Base-by-base conservation (phyloP, 1,140 invertebrate genomes). In the Mycetomoellerius zeteki region DNA sequence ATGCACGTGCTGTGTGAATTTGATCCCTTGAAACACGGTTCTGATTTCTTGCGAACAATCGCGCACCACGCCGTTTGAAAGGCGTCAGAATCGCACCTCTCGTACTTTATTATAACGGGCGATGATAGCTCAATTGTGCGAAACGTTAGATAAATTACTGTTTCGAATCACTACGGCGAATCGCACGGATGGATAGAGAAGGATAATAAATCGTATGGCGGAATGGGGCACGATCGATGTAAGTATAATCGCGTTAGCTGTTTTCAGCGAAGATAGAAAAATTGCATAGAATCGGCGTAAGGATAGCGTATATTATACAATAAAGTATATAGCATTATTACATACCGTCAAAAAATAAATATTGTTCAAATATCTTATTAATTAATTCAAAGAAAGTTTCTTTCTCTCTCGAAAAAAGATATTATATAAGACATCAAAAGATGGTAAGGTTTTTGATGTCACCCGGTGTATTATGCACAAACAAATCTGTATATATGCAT, bases 51-150 rank as follows among this genome's bases (percentile, higher is more conserved):
- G 80, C 69, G 60, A 64, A 47, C 67, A 37, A 71, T 71, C 67
- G 67, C 50, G 64, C n/a, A 10, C 2, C 19, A 43, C 16, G 21
- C 47, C 43, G 60, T 19, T 80, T 8, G 43, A 80, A 67, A 69
- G 16, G 80, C 43, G 71, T 7, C 30, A 21, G 71, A 78, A 80
- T 64, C 30, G 84, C 60, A 27, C 58, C 75, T 64, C 58, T 37
- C 47, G 21, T 80, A 43, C 50, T 85, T 85, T 78, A 54, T 80
- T 65, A 80, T 67, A 64, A 78, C 73, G 75, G 52, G 19, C 84
- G 75, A 85, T 84, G 80, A 84, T 84, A 84, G 80, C 80, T 84
- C 84, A 85, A 78, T 85, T 85, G 84, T 85, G 84, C 60, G 84
- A 85, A 80, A 85, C 72, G 84, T 58, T 85, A 80, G 75, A 80